A percentile compares a stretch with the other conserved stretches of the same genome.
Conservation (phyloP, 2,113 vertebrate species). For the Saimiri boliviensis region DNA sequence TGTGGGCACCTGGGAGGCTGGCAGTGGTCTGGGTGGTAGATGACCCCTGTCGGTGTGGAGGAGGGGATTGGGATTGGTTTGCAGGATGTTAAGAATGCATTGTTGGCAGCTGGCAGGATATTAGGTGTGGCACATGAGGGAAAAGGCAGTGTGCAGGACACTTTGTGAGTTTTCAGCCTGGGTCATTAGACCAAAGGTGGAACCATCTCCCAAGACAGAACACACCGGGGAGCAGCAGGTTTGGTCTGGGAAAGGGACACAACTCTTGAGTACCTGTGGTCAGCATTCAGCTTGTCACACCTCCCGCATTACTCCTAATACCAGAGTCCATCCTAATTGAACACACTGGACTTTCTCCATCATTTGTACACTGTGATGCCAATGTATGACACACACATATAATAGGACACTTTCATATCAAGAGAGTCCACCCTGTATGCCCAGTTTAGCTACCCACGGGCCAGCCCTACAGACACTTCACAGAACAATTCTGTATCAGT, state of each 20-base stretch:
- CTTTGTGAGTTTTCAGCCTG: background rate
- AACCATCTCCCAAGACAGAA: background rate
- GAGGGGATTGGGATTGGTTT: accelerated
- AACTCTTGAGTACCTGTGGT: background rate
- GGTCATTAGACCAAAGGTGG: background rate
- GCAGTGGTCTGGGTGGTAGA: background rate
- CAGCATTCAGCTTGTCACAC: background rate
- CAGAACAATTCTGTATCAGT: too few species aligned
- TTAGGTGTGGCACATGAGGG: background rate
- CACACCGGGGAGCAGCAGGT: background rate
- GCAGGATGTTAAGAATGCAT: background rate
- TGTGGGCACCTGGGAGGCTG: background rate
- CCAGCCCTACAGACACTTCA: background rate
- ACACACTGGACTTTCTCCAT: background rate
- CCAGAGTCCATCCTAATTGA: background rate
- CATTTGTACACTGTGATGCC: background rate
- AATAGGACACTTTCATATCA: too few species aligned
- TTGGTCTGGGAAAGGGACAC: background rate
- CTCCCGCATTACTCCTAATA: background rate
- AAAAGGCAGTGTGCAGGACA: background rate
- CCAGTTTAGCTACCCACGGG: background rate
- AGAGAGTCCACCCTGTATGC: background rate
- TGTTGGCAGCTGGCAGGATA: background rate
- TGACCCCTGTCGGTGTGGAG: too few species aligned
- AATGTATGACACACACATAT: too few species aligned